Evolutionary conservation across 2,113 vertebrate species (phyloP).

Genomic region (Stictonetta naevosa): DNA sequence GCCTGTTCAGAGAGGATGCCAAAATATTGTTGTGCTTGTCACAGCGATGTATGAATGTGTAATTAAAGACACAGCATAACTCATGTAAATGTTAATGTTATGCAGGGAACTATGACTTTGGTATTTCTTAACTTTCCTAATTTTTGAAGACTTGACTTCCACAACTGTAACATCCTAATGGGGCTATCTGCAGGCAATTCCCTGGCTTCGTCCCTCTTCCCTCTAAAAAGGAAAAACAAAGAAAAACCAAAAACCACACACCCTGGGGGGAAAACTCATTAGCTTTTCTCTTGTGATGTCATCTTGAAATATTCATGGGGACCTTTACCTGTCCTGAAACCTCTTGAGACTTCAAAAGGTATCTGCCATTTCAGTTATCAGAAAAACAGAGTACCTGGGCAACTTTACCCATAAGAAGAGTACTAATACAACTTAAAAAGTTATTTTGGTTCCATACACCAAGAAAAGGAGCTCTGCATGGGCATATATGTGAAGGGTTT

Average conservation of each 20-base stretch:
- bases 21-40: slow-evolving; percentile 10
- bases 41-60: not conserved
- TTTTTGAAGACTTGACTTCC: not conserved
- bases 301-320: not conserved
- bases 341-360: not conserved
- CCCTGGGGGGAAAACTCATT: not conserved
- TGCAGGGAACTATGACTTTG: not conserved
- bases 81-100: not conserved
- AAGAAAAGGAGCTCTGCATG: not conserved
- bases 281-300: not conserved
- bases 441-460: not conserved
- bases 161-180: not conserved
- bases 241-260: too few species aligned
- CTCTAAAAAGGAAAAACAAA: not conserved
- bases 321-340: not conserved
- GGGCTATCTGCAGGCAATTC: not conserved
- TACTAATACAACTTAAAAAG: not conserved
- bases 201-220: not conserved
- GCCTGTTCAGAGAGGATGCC: not conserved
- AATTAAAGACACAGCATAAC: slow-evolving; percentile 27
- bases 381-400: not conserved
- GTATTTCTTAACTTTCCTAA: slow-evolving; percentile 14
- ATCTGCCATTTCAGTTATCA: not conserved
- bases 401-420: not conserved
- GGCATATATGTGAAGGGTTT: not conserved